Evolutionary conservation across 1,140 invertebrate genomes (phyloP).

Genomic region (Drosophila sturtevanti): DNA sequence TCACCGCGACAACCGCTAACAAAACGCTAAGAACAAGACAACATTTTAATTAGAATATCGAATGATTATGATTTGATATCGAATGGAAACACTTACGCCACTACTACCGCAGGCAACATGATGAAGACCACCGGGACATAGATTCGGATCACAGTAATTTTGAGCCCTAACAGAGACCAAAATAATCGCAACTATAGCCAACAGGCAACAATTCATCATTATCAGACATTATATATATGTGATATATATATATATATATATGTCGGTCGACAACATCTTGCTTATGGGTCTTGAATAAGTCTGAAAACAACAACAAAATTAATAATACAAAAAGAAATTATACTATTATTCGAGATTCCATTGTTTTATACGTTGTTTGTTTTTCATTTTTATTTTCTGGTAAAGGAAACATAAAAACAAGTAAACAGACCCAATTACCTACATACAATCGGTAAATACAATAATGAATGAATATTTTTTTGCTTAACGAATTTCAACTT

Average conservation of each 20-base stretch:
- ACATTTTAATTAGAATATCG: not conserved
- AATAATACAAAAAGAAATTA: too few species aligned
- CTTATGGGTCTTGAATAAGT: not conserved
- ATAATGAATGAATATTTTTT: not conserved
- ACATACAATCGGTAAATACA: not conserved
- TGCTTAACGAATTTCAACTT: not conserved
- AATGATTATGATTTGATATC: not conserved
- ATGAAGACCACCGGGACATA: slow-evolving; percentile 47
- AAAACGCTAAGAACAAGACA: slow-evolving; percentile 35
- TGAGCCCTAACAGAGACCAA: slow-evolving; percentile 14
- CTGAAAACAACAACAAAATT: too few species aligned
- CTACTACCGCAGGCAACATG: slow-evolving; percentile 62
- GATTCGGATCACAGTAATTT: slow-evolving; percentile 62
- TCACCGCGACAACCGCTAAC: slow-evolving; percentile 58
- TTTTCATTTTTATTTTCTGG: not conserved
- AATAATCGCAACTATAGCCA: not conserved
- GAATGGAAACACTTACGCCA: slow-evolving; percentile 53
- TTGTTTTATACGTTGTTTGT: not conserved
- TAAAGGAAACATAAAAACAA: too few species aligned
- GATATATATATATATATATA: too few species aligned
- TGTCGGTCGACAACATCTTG: too few species aligned
- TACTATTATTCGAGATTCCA: not conserved
- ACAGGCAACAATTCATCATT: not conserved
- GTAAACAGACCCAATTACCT: not conserved
- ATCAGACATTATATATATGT: not conserved